Evolutionary conservation across 2,888 invertebrate species (phyloP).

Genomic region (Leucophenga montana): DNA sequence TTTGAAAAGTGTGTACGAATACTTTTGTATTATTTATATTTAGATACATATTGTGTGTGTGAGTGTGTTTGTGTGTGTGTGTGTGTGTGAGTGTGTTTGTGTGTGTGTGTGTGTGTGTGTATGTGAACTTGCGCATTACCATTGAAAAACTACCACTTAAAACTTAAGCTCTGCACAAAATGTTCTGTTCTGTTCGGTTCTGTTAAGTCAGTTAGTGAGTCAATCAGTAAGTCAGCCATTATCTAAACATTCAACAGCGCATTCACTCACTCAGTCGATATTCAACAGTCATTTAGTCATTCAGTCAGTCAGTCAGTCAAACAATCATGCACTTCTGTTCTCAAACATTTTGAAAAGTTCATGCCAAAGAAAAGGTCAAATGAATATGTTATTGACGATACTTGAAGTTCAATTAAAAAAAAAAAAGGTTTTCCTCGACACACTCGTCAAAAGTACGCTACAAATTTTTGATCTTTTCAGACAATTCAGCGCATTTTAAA

Average conservation of each 20-base stretch:
- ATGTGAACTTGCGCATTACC: background rate
- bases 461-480: background rate
- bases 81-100: background rate
- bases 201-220: background rate
- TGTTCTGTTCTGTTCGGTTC: too few relatives aligned
- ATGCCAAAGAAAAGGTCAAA: background rate
- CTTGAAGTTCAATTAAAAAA: background rate
- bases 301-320: background rate
- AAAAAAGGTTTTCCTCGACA: too few relatives aligned
- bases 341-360: background rate
- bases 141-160: too few relatives aligned
- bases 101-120: background rate
- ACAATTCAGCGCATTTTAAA: too few relatives aligned
- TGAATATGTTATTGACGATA: background rate
- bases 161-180: too few relatives aligned
- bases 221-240: background rate
- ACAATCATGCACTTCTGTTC: background rate
- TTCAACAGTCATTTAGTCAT: background rate
- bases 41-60: too few relatives aligned
- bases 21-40: too few relatives aligned
- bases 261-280: background rate
- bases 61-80: background rate
- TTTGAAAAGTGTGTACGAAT: too few relatives aligned
- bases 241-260: background rate
- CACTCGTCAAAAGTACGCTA: background rate